A percentile compares a stretch with the other conserved stretches of the same genome.
Conservation (phyloP, 2,113 vertebrate species). For the Aepyceros melampus region DNA sequence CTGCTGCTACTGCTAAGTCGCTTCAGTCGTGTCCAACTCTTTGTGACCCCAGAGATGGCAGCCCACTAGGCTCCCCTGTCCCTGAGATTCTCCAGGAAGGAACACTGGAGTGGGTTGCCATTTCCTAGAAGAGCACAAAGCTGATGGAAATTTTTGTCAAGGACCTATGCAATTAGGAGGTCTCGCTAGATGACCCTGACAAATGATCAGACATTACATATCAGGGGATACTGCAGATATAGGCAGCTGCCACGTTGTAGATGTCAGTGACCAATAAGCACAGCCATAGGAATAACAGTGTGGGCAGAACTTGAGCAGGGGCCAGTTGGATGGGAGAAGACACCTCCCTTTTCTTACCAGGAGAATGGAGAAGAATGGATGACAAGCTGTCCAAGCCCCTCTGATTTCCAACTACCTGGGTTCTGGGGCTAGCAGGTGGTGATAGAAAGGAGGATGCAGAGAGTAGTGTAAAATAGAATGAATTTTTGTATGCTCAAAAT, state of each 20-base stretch:
- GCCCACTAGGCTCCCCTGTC: background rate
- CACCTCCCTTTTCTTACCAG: background rate
- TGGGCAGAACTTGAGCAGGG: background rate
- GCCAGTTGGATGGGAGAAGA: background rate
- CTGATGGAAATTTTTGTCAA: background rate
- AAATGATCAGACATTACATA: background rate
- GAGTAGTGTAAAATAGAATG: background rate
- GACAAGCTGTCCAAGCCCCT: background rate
- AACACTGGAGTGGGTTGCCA: background rate
- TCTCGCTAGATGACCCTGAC: background rate
- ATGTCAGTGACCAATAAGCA: background rate
- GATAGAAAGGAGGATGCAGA: background rate
- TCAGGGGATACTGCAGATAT: background rate
- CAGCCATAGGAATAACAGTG: background rate
- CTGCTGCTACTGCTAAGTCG: no score
- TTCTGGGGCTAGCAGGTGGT: background rate
- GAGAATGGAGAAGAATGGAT: background rate
- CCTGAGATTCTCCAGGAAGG: background rate
- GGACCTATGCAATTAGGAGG: background rate
- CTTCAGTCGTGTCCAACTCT: background rate
- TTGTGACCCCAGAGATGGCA: accelerated
- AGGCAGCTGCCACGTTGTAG: background rate
- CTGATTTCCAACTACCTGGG: background rate
- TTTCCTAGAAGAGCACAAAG: background rate
- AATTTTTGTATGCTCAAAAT: background rate